phyloP scores from a whole-genome alignment of 2,113 vertebrate species.

The Hemiscyllium ocellatum region DNA sequence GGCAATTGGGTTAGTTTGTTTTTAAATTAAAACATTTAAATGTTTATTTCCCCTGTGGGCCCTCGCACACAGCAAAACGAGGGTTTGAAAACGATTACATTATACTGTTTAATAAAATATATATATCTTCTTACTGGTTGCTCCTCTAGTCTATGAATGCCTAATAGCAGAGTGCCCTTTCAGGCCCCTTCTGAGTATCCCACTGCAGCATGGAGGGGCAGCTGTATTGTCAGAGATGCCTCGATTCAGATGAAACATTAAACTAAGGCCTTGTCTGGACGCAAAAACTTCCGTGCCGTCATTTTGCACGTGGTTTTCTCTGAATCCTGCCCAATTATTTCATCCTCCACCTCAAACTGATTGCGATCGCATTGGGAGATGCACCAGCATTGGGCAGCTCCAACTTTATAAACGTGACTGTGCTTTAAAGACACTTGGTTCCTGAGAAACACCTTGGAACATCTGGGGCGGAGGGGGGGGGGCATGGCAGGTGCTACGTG shows the following conservation, averaged over 20 bases:
- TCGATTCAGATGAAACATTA: background rate
- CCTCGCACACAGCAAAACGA: background rate
- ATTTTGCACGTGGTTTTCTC: background rate
- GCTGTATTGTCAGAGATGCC: background rate
- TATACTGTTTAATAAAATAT: background rate
- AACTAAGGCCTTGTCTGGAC: too few relatives aligned
- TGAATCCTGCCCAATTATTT: background rate
- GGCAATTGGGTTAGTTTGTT: slow-evolving; percentile 30
- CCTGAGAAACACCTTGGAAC: background rate
- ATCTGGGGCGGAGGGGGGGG: too few relatives aligned
- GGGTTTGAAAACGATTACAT: background rate
- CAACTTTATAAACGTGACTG: background rate
- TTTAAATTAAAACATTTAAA: slow-evolving; percentile 34
- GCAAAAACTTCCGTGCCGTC: background rate
- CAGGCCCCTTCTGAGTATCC: background rate
- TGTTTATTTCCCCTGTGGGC: slow-evolving; percentile 21
- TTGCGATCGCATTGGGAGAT: background rate
- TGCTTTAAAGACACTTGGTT: background rate
- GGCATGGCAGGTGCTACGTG: too few relatives aligned
- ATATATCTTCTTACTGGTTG: background rate
- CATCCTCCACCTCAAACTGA: background rate
- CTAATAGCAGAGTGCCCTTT: background rate
- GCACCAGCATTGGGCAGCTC: background rate
- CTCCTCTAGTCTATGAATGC: background rate
- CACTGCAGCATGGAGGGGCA: background rate